phyloP scores from a whole-genome alignment of 1,140 invertebrate genomes.

The Aphidius gifuensis region DNA sequence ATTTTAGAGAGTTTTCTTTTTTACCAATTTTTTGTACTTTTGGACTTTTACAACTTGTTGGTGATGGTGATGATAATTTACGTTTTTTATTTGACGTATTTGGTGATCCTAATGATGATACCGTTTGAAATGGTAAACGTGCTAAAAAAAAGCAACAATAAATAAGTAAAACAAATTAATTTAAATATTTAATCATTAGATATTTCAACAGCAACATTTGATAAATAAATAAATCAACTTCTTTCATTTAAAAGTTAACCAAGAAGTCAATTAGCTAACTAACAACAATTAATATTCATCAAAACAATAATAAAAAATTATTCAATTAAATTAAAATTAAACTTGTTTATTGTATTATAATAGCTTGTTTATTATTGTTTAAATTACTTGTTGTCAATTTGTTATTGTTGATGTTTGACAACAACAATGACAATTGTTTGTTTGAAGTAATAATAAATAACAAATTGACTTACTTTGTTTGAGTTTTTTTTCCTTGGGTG shows the following conservation, averaged over 20 bases:
- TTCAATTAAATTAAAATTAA: no score
- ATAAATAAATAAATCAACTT: no score
- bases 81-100: slow-evolving; percentile 42
- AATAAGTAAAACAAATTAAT: slow-evolving; percentile 3
- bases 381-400: no score
- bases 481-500: slow-evolving; percentile 38
- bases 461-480: slow-evolving; percentile 40
- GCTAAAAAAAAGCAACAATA: slow-evolving; percentile 35
- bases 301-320: slow-evolving; percentile 11
- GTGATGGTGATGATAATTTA: slow-evolving; percentile 38
- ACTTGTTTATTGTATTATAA: no score
- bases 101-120: slow-evolving; percentile 32
- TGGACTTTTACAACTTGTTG: slow-evolving; percentile 32
- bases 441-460: no score
- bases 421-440: not conserved
- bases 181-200: not conserved
- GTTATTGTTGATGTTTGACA: not conserved
- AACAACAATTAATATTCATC: not conserved
- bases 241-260: no score
- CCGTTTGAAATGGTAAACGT: slow-evolving; percentile 45
- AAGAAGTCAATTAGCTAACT: no score
- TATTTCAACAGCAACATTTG: no score
- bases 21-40: slow-evolving; percentile 42
- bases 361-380: no score
- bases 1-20: slow-evolving; percentile 35